A percentile compares a stretch with the other conserved stretches of the same genome.
These are phyloP conservation scores for Semotilus atromaculatus DNA, from an alignment of 2,797 vertebrate genomes.

Conservation along the genomic window DNA sequence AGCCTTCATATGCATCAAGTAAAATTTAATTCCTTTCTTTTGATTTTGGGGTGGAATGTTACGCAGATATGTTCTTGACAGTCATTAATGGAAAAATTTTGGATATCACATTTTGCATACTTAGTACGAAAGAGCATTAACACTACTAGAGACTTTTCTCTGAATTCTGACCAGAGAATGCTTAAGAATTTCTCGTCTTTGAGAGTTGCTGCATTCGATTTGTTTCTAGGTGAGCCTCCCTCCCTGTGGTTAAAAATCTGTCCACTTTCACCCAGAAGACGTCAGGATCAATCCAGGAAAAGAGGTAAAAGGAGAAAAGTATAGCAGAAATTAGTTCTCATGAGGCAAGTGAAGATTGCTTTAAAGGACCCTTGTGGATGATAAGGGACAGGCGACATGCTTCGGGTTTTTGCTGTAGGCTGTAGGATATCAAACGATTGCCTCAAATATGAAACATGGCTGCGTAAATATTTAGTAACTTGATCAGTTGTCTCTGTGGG, in stretches of 20 bases:
- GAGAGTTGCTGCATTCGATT: conserved; percentile 57
- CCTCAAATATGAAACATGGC: conserved; percentile 1
- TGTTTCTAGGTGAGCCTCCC: conserved; percentile 58
- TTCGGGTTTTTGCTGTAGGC: background rate
- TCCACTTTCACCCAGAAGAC: conserved; percentile 56
- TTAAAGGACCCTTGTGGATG: conserved; percentile 1
- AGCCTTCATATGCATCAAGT: background rate
- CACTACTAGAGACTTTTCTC: conserved; percentile 5
- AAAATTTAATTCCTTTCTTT: background rate
- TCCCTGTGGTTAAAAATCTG: conserved; percentile 57
- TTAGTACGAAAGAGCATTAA: background rate
- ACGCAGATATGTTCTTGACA: background rate
- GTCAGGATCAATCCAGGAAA: conserved; percentile 56
- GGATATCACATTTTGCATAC: background rate
- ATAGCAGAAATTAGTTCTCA: conserved; percentile 37
- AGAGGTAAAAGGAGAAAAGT: conserved; percentile 54
- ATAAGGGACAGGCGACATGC: background rate
- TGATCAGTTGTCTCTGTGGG: background rate
- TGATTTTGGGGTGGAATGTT: background rate
- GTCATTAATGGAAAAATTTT: background rate
- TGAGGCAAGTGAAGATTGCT: background rate
- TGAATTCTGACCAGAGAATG: conserved; percentile 46
- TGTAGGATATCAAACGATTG: background rate
- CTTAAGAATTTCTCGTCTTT: conserved; percentile 43
- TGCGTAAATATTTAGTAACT: background rate